phyloP scores from a whole-genome alignment of 2,113 vertebrate genomes.

The Talpa occidentalis region DNA sequence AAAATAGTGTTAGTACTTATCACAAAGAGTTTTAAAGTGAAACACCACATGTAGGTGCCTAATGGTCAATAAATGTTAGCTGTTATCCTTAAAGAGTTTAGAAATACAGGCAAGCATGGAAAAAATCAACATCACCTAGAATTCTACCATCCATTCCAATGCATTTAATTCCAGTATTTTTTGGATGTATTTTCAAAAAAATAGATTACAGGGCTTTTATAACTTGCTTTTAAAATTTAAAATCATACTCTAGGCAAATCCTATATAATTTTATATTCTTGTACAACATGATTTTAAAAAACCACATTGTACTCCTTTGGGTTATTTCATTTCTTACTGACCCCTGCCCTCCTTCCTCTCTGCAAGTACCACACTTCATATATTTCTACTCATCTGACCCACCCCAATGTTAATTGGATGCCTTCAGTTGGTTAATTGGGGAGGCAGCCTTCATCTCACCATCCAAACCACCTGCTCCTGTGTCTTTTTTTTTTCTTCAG shows the following conservation, averaged over 20 bases:
- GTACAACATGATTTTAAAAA: background rate
- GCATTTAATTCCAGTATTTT: background rate
- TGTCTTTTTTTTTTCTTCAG: too few species aligned
- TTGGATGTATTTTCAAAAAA: conserved; percentile 1
- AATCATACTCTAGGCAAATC: background rate
- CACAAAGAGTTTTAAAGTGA: conserved; percentile 9
- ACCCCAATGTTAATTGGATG: background rate
- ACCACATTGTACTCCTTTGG: background rate
- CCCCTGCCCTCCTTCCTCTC: background rate
- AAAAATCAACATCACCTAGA: conserved; percentile 28
- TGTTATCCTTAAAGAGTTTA: conserved; percentile 7
- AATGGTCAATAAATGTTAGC: background rate
- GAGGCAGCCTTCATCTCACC: background rate
- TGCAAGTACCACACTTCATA: background rate
- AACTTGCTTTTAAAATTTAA: conserved; percentile 3
- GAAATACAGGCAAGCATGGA: background rate
- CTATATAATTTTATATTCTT: background rate
- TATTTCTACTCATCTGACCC: background rate
- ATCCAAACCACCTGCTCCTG: background rate
- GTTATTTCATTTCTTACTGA: conserved; percentile 5
- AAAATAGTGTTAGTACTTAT: background rate
- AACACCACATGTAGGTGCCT: background rate
- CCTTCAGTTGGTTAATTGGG: background rate
- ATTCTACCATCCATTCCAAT: background rate
- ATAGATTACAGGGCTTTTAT: background rate